Evolutionary conservation across 2,113 vertebrate species (phyloP).

Genomic region (Burhinus oedicnemus): DNA sequence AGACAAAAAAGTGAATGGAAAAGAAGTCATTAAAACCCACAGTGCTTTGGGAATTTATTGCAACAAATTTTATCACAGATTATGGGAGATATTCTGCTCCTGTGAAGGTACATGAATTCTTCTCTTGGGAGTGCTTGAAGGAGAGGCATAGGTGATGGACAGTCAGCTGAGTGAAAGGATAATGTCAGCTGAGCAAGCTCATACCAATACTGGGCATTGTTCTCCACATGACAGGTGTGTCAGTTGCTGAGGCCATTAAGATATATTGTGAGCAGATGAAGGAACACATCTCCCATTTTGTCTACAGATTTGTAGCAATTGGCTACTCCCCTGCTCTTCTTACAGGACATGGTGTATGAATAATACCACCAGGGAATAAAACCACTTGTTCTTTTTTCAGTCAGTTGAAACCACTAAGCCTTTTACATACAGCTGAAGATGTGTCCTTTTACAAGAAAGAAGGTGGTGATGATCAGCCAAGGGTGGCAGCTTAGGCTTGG

Average conservation of each 20-base stretch:
- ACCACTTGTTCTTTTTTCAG: background rate
- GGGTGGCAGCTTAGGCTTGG: background rate
- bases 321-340: background rate
- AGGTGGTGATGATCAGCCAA: background rate
- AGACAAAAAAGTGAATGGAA: background rate
- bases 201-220: background rate
- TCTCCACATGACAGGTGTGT: background rate
- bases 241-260: background rate
- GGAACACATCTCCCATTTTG: background rate
- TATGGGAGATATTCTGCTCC: background rate
- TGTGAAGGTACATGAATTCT: background rate
- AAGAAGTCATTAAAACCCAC: background rate
- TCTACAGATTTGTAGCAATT: background rate
- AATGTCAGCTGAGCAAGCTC: background rate
- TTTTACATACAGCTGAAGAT: background rate
- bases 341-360: background rate
- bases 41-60: background rate
- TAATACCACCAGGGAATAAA: background rate
- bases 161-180: background rate
- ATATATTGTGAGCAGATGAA: background rate
- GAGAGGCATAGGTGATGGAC: accelerated
- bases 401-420: background rate
- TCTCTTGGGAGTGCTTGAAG: background rate
- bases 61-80: background rate
- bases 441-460: background rate